A percentile compares a stretch with the other conserved stretches of the same genome.
Conservation (phyloP, 2,113 vertebrate genomes). For the Corythornis cristatus region DNA sequence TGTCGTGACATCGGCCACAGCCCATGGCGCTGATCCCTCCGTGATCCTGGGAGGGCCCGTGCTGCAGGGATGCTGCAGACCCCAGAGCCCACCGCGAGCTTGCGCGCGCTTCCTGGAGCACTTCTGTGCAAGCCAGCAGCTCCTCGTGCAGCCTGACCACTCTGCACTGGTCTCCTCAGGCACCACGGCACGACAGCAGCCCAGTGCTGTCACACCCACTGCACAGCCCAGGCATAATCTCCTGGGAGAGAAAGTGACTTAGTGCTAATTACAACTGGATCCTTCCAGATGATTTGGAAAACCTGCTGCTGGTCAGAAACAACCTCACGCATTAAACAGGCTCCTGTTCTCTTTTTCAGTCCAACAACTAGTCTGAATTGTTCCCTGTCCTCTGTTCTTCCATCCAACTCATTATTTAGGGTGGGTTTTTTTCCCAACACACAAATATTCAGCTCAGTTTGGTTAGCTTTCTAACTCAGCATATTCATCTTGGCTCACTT, state of each 20-base stretch:
- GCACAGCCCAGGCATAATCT: not conserved
- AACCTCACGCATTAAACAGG: not conserved
- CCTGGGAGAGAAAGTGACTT: not conserved
- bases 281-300: not conserved
- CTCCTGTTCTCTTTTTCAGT: not conserved
- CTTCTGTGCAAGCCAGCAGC: not conserved
- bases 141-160: not conserved
- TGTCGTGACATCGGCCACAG: slow-evolving; percentile 93
- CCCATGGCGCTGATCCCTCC: slow-evolving; percentile 87
- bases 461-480: not conserved
- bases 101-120: not conserved
- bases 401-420: not conserved
- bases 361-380: not conserved
- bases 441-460: not conserved
- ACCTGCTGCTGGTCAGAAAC: not conserved
- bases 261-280: not conserved
- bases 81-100: not conserved
- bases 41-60: slow-evolving; percentile 77
- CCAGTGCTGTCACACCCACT: not conserved
- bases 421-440: not conserved
- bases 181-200: not conserved
- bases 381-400: not conserved
- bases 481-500: not conserved
- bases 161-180: not conserved
- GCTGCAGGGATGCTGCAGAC: no score